These are phyloP conservation scores for Arvicanthis niloticus DNA, from an alignment of 2,113 vertebrate species.

Conservation along the genomic window DNA sequence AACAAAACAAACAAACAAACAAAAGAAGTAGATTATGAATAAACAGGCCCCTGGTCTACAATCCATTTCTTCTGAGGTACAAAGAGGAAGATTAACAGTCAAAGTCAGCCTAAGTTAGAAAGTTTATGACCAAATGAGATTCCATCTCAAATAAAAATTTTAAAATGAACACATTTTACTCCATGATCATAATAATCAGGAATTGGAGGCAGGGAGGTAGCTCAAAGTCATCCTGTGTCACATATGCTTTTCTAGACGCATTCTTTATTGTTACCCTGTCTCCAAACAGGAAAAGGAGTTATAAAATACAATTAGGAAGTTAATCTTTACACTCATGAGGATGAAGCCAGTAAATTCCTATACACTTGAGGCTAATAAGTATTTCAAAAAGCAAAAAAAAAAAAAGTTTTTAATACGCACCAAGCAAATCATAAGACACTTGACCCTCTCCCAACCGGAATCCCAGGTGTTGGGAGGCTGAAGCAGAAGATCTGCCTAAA, in stretches of 20 bases:
- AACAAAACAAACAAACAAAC: too few species aligned
- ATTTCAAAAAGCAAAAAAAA: not conserved
- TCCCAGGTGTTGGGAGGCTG: not conserved
- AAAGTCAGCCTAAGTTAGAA: too few species aligned
- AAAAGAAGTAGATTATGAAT: too few species aligned
- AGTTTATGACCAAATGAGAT: not conserved
- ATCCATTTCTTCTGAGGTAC: too few species aligned
- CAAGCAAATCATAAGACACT: not conserved
- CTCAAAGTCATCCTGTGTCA: not conserved
- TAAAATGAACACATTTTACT: not conserved
- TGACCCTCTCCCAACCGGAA: not conserved
- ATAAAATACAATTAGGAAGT: not conserved
- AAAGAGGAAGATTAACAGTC: too few species aligned
- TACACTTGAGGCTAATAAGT: not conserved
- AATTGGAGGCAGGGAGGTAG: not conserved
- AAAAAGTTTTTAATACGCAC: not conserved
- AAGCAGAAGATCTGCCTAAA: not conserved
- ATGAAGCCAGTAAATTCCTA: not conserved
- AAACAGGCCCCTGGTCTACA: too few species aligned
- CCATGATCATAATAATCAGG: not conserved
- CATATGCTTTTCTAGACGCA: not conserved
- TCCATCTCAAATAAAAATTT: not conserved
- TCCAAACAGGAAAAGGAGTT: not conserved
- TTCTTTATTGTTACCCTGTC: not conserved
- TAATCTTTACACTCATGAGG: not conserved